Base-by-base conservation (phyloP, 2,113 vertebrate genomes). In the Bufo gargarizans region DNA sequence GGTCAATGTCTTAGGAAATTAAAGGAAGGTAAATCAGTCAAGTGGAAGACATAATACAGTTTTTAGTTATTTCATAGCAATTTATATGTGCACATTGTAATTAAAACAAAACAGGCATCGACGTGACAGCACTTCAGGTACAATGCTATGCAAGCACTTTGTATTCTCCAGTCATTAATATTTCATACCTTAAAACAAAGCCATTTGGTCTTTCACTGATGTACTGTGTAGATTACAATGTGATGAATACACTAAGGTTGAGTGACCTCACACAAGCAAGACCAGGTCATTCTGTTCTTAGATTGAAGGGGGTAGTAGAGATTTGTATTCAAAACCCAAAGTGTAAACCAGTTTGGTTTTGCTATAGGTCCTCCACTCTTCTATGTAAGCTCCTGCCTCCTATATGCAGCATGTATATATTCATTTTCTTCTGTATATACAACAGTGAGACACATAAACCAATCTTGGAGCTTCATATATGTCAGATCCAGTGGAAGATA, bases 41-140 rank as follows among this genome's bases (percentile, higher is more conserved):
- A 58, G 2, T 82, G 58, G 33, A 82, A 59, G 45, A 65, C 43
- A 22, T 69, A 69, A 69, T 67, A 90, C 76, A 91, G 47, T 0
- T 10, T 89, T 90, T 88, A 84, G 85, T 87, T 50, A 86, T 85
- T 90, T 92, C 92, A 92, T 91, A 90, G 83, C 84, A 86, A 91
- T 85, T 92, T 92, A 76, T 67, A 33, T 20, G 91, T 87, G 89
- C 91, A 91, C 88, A 90, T 90, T 90, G 77, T 90, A 91, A 92
- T 92, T 92, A 90, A 90, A 92, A 87, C 71, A 89, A 86, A 91
- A 90, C 6, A 1, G 84, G 76, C 86, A 85, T 89, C 74, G 85
- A 56, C 61, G 49, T 86, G 72, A 50, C 61, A 9, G 63, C 0
- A 0, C 91, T 92, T 92, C 90, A 90, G 88, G 89, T 90, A 91